Conservation (phyloP, 1,140 invertebrate species). For the Anadara kagoshimensis region DNA sequence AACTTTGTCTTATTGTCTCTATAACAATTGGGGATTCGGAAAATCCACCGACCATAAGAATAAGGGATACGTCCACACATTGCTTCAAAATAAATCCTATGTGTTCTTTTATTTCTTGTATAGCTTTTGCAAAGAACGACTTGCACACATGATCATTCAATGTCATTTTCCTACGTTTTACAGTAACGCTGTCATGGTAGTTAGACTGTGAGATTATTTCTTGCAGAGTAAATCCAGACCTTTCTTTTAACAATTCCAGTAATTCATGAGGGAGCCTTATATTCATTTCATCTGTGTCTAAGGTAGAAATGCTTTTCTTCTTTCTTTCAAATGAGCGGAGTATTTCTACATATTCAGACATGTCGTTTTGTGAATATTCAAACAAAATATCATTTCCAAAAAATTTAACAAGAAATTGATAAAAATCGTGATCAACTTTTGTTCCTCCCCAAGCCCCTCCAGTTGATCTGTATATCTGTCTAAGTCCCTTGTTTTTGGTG, state of each 20-base stretch:
- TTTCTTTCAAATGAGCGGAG: slow-evolving; percentile 29
- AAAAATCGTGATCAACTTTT: slow-evolving; percentile 10
- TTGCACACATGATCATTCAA: slow-evolving; percentile 4
- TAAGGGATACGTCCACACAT: neutral
- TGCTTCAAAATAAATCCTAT: neutral
- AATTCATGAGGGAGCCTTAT: neutral
- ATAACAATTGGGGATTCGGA: slow-evolving; percentile 14
- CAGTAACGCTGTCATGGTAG: slow-evolving; percentile 4
- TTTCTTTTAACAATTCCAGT: neutral
- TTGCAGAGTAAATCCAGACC: neutral
- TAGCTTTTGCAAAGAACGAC: neutral
- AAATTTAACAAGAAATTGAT: slow-evolving; percentile 1
- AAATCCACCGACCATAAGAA: slow-evolving; percentile 28
- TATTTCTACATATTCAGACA: slow-evolving; percentile 20
- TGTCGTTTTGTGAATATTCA: slow-evolving; percentile 11
- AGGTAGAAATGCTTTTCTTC: slow-evolving; percentile 1
- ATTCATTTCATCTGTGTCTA: slow-evolving; percentile 1
- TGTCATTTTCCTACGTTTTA: slow-evolving; percentile 11
- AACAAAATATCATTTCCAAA: slow-evolving; percentile 8
- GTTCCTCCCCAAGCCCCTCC: slow-evolving; percentile 26
- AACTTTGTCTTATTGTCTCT: slow-evolving; percentile 4
- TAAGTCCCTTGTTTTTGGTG: neutral
- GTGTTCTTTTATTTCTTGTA: neutral
- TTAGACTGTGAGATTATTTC: neutral
- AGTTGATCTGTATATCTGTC: slow-evolving; percentile 12